phyloP scores from a whole-genome alignment of 2,797 vertebrate genomes.

The Cercopithecus neglectus region DNA sequence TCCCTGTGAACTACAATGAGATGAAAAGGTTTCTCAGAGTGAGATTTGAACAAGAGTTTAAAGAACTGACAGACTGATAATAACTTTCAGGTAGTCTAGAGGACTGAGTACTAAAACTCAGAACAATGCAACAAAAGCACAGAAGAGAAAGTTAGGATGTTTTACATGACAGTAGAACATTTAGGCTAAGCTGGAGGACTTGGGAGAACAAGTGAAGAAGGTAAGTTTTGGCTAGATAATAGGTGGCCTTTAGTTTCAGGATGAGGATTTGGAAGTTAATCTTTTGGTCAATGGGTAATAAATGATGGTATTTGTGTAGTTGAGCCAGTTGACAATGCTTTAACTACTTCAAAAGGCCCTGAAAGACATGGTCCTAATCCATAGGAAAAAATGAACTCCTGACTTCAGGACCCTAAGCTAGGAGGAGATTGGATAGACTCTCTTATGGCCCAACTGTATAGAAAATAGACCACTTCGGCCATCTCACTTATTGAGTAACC shows the following conservation, averaged over 20 bases:
- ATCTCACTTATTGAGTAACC: background rate
- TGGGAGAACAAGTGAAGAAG: background rate
- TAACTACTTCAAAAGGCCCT: background rate
- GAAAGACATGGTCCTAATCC: background rate
- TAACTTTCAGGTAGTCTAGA: background rate
- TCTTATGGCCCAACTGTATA: background rate
- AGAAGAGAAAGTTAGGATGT: background rate
- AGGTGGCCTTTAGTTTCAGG: background rate
- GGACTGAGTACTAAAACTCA: background rate
- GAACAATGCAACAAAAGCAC: background rate
- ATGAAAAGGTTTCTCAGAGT: background rate
- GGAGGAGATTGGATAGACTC: background rate
- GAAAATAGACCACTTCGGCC: background rate
- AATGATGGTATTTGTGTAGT: background rate
- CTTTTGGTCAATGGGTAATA: background rate
- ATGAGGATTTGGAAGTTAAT: background rate
- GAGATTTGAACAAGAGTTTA: background rate
- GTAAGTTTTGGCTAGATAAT: background rate
- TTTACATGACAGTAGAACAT: background rate
- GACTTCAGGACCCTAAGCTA: background rate
- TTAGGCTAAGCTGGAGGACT: background rate
- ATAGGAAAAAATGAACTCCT: background rate
- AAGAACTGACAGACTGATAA: background rate
- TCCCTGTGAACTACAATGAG: background rate
- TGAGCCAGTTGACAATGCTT: background rate